phyloP scores from a whole-genome alignment of 2,888 invertebrate species.

The Timema podura region DNA sequence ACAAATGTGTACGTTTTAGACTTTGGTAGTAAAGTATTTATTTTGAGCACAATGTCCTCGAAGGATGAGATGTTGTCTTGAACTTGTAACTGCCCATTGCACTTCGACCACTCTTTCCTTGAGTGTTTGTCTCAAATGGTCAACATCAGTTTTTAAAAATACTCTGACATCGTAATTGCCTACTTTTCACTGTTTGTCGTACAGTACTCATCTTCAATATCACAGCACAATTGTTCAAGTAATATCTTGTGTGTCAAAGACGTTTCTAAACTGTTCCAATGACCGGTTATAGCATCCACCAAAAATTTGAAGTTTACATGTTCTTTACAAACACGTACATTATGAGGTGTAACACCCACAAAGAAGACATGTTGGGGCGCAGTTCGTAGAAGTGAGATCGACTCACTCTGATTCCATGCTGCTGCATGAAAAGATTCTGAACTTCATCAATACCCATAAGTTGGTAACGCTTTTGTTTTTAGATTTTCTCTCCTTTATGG shows the following conservation, averaged over 20 bases:
- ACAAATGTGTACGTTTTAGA: conserved; percentile 18
- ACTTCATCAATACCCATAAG: conserved; percentile 17
- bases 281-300: conserved; percentile 20
- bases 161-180: conserved; percentile 8
- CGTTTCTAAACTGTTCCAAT: conserved; percentile 3
- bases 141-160: conserved; percentile 7
- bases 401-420: conserved; percentile 10
- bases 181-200: conserved; percentile 19
- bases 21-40: conserved; percentile 2
- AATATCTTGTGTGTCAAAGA: conserved; percentile 8
- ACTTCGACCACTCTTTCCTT: conserved; percentile 16
- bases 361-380: conserved; percentile 18
- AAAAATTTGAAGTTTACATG: conserved; percentile 24
- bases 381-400: conserved; percentile 19
- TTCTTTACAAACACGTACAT: conserved; percentile 26
- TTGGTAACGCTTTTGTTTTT: conserved; percentile 15
- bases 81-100: conserved; percentile 15
- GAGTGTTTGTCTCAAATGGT: conserved; percentile 12
- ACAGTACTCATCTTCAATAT: conserved; percentile 15
- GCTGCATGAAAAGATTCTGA: conserved; percentile 11
- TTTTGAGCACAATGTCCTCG: background rate
- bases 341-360: conserved; percentile 21
- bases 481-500: conserved; percentile 14
- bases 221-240: conserved; percentile 16
- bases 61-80: conserved; percentile 7